These are phyloP conservation scores for Spongia lamella DNA, from an alignment of 37 sponge, comb jelly and placozoan species.

Conservation along the genomic window DNA sequence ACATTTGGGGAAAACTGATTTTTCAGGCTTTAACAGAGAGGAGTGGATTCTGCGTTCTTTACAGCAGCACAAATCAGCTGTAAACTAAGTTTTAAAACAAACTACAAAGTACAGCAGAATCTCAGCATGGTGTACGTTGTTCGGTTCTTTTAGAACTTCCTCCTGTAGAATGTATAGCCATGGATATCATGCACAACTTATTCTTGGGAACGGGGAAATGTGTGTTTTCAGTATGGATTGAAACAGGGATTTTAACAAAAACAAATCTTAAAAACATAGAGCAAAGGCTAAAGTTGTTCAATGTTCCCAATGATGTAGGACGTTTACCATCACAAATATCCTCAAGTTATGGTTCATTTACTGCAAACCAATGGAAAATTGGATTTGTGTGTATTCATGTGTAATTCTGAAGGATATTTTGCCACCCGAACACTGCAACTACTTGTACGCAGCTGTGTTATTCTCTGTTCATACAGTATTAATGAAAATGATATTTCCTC, in stretches of 20 bases:
- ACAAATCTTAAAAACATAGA: slow-evolving; percentile 27
- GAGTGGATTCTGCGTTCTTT: slow-evolving; percentile 22
- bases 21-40: slow-evolving; percentile 26
- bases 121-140: slow-evolving; percentile 32
- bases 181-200: slow-evolving; percentile 60
- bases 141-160: slow-evolving; percentile 30
- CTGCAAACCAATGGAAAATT: slow-evolving; percentile 68
- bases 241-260: neutral
- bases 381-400: slow-evolving; percentile 59
- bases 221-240: slow-evolving; percentile 22
- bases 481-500: slow-evolving; percentile 8
- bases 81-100: slow-evolving; percentile 11
- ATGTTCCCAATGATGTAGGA: slow-evolving; percentile 42
- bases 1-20: slow-evolving; percentile 31
- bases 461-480: slow-evolving; percentile 30
- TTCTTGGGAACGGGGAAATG: slow-evolving; percentile 28
- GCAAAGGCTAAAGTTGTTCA: neutral
- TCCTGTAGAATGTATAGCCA: neutral
- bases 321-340: slow-evolving; percentile 47
- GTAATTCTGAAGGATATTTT: slow-evolving; percentile 40
- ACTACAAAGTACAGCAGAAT: slow-evolving; percentile 5
- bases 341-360: slow-evolving; percentile 54
- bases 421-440: slow-evolving; percentile 37
- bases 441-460: slow-evolving; percentile 50
- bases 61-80: neutral